Percentiles rank a stretch among this genome's conserved stretches.
Conservation (phyloP, 2,888 invertebrate species). For the Drosophila meridionalis region DNA sequence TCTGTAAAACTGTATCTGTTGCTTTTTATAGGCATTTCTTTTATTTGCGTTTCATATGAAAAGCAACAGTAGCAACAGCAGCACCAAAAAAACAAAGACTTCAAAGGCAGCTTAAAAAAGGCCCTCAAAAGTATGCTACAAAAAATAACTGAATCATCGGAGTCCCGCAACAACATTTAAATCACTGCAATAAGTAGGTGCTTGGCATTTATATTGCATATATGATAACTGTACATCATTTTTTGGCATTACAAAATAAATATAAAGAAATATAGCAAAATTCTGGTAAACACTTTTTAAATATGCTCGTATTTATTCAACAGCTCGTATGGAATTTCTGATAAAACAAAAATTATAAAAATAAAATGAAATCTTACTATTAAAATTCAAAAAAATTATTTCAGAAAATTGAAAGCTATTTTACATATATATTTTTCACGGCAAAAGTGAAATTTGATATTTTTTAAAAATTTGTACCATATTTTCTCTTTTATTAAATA, state of each 20-base stretch:
- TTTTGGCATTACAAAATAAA: not conserved
- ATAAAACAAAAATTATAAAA: not conserved
- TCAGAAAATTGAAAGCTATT: not conserved
- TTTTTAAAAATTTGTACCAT: not conserved
- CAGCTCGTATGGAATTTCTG: not conserved
- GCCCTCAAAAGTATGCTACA: conserved; percentile 29
- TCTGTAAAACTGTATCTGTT: conserved; percentile 67
- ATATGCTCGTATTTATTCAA: not conserved
- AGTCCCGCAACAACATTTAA: conserved; percentile 1
- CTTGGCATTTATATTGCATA: not conserved
- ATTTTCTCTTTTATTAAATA: no score
- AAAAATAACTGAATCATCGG: conserved; percentile 1
- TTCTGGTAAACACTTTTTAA: not conserved
- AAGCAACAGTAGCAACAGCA: conserved; percentile 14
- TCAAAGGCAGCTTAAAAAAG: conserved; percentile 9
- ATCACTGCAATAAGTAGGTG: not conserved
- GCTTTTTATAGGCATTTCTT: conserved; percentile 75
- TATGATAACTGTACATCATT: not conserved
- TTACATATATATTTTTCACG: not conserved
- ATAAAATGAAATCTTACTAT: not conserved
- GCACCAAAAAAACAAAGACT: conserved; percentile 20
- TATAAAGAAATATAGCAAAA: not conserved
- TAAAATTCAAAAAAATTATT: not conserved
- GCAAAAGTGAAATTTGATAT: not conserved
- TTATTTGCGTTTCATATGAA: conserved; percentile 55